Percentiles rank a stretch among this genome's conserved stretches.
Evolutionary conservation across 2,113 vertebrate species (phyloP).

Genomic region (Rhegmatorhina hoffmannsi): DNA sequence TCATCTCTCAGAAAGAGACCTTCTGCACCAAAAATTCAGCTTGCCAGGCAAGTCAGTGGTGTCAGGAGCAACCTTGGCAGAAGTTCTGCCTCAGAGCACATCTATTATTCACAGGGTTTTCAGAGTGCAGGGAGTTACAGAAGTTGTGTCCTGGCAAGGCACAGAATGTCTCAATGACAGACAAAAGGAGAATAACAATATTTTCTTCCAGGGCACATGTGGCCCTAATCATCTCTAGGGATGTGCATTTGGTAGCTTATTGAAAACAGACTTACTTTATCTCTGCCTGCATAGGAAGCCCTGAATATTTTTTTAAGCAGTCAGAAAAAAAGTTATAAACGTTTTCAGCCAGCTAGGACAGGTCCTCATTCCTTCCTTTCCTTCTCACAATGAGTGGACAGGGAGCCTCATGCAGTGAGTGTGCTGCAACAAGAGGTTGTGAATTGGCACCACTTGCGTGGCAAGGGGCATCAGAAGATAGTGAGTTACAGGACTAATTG

Average conservation of each 20-base stretch:
- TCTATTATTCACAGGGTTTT: not conserved
- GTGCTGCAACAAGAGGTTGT: not conserved
- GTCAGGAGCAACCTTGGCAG: not conserved
- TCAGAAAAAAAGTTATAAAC: not conserved
- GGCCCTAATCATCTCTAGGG: not conserved
- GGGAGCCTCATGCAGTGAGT: not conserved
- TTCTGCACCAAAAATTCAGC: not conserved
- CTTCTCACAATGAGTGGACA: not conserved
- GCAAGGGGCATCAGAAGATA: not conserved
- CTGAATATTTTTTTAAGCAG: not conserved
- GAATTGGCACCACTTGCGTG: not conserved
- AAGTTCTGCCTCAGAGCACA: slow-evolving; percentile 6
- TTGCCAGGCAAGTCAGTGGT: not conserved
- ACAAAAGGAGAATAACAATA: not conserved
- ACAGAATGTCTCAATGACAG: not conserved
- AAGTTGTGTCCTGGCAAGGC: not conserved
- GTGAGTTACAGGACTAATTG: not conserved
- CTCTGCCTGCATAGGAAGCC: not conserved
- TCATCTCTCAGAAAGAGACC: not conserved
- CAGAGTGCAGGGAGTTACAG: not conserved
- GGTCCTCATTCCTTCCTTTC: not conserved
- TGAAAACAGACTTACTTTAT: not conserved
- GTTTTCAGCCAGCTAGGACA: not conserved
- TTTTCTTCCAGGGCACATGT: not conserved
- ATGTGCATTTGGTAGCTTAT: not conserved